Conservation (phyloP, 1,140 invertebrate genomes). For the Drosophila sp. region DNA sequence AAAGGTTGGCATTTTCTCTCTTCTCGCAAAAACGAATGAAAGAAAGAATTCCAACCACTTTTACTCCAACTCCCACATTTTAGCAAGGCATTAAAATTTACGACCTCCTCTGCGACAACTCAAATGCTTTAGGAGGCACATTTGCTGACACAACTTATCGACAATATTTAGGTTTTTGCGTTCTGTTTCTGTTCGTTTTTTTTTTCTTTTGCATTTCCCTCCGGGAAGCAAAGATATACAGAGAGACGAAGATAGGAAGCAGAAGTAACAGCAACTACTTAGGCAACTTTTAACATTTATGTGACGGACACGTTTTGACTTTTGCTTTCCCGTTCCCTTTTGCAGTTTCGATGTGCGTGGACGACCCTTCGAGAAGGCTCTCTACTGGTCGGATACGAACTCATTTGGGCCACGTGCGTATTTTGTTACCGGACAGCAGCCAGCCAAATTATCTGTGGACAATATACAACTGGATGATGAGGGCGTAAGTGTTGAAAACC, state of each 20-base stretch:
- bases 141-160: conserved; percentile 67
- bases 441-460: conserved; percentile 91
- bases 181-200: conserved; percentile 7
- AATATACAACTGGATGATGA: conserved; percentile 92
- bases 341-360: conserved; percentile 92
- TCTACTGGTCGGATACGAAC: conserved; percentile 90
- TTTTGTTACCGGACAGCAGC: conserved; percentile 89
- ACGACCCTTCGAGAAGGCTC: conserved; percentile 89
- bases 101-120: conserved; percentile 49
- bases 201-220: conserved; percentile 41
- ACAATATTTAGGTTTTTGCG: conserved; percentile 53
- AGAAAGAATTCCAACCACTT: not conserved
- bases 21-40: not conserved
- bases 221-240: conserved; percentile 11
- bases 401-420: conserved; percentile 91
- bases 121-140: conserved; percentile 44
- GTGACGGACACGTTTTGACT: conserved; percentile 12
- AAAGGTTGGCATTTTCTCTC: conserved; percentile 25
- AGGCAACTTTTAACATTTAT: conserved; percentile 57
- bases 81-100: conserved; percentile 65
- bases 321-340: conserved; percentile 44
- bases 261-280: conserved; percentile 39
- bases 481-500: conserved; percentile 84
- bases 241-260: conserved; percentile 39
- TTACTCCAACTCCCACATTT: conserved; percentile 20